These are phyloP conservation scores for Bombylius major DNA, from an alignment of 2,888 invertebrate species.

Conservation along the genomic window DNA sequence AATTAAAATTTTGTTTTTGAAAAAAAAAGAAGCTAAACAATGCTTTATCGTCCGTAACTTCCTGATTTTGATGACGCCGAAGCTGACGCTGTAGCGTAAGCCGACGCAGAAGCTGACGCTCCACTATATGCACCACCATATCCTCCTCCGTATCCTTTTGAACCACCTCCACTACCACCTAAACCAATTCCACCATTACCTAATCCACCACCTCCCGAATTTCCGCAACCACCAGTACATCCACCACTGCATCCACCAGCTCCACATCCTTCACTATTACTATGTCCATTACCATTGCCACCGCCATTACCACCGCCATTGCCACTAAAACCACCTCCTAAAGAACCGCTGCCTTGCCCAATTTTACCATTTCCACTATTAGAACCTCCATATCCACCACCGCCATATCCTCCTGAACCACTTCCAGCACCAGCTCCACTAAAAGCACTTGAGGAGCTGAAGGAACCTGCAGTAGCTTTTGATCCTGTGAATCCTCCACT, in stretches of 20 bases:
- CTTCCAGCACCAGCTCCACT: neutral
- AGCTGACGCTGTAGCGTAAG: neutral
- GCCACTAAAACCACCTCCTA: neutral
- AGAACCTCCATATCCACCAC: no score
- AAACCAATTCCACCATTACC: neutral
- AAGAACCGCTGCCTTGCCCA: no score
- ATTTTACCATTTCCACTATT: no score
- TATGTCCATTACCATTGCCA: neutral
- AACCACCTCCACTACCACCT: neutral
- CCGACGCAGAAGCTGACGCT: slow-evolving; percentile 19
- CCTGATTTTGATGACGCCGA: no score
- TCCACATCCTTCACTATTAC: neutral
- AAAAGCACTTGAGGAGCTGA: neutral
- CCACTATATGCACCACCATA: slow-evolving; percentile 9
- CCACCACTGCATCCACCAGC: slow-evolving; percentile 2
- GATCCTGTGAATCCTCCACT: slow-evolving; percentile 1
- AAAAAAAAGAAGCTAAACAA: no score
- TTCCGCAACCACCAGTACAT: neutral
- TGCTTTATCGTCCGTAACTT: no score
- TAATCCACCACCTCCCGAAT: neutral
- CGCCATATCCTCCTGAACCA: no score
- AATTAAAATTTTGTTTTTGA: no score
- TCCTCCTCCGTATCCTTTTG: no score
- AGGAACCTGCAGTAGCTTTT: neutral
- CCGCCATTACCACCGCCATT: neutral